These are phyloP conservation scores for Megalonaias nervosa DNA, from an alignment of 1,140 invertebrate genomes.

Conservation along the genomic window DNA sequence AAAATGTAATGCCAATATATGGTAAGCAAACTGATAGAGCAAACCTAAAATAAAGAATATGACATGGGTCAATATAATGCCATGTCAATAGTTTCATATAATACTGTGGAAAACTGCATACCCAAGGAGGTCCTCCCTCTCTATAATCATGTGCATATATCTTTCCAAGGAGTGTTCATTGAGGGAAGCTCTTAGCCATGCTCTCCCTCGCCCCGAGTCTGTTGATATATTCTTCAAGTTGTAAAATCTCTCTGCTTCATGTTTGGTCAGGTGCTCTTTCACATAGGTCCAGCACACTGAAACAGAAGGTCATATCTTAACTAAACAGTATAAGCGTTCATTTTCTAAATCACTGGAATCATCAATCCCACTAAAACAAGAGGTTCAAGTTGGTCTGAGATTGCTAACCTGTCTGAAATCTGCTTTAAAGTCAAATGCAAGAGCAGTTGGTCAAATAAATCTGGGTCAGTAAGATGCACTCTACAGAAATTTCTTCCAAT, in stretches of 20 bases:
- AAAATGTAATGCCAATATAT: no score
- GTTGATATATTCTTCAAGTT: conserved; percentile 86
- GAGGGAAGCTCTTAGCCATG: conserved; percentile 88
- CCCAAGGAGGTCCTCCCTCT: conserved; percentile 76
- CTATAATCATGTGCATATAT: conserved; percentile 83
- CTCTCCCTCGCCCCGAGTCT: conserved; percentile 84
- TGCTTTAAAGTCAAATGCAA: background rate
- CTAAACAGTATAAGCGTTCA: background rate
- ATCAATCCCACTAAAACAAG: background rate
- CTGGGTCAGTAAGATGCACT: no score
- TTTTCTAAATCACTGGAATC: background rate
- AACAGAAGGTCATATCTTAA: conserved; percentile 27
- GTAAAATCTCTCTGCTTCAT: conserved; percentile 88
- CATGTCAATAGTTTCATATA: no score
- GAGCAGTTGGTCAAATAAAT: no score
- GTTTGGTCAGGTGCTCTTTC: conserved; percentile 81
- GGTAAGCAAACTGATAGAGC: no score
- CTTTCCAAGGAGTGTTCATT: conserved; percentile 92
- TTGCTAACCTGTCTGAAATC: background rate
- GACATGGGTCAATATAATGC: no score
- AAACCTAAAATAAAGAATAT: no score
- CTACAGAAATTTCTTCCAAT: no score
- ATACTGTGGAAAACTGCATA: conserved; percentile 26
- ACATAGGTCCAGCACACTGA: conserved; percentile 71
- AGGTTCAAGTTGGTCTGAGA: background rate